Base-by-base conservation (phyloP, 2,888 invertebrate genomes). In the Cerastoderma edule region DNA sequence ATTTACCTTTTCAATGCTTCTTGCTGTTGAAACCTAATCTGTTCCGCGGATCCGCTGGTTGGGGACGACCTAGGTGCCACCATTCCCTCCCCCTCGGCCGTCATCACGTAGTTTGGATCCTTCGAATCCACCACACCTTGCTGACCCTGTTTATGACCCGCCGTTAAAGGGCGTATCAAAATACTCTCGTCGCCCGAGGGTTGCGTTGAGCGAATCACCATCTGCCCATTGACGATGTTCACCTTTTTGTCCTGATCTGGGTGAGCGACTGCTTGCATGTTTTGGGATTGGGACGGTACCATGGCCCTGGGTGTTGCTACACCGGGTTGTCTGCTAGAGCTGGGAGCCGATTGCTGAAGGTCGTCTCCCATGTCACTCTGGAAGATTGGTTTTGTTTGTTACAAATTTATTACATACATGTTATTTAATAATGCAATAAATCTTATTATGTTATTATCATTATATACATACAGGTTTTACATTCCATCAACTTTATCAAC, bases 1-100 rank as follows among this genome's bases (percentile, higher is more conserved):
- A 39, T 22, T 64, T 85, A 93, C 93, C 93, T 93, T 83, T 93
- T 93, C 16, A 94, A 80, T n/a, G 94, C 93, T 87, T 94, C 93
- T 83, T 90, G 87, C 69, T 89, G 89, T 35, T 87, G 86, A n/a
- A 85, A 78, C 39, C 73, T 84, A 5, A 85, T 68, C 53, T 83
- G 76, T 50, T 83, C 84, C 81, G 83, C 83, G 54, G 78, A 69
- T 2, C 81, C 71, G 44, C 83, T 81, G 22, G 85, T 84, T 16
- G 86, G 85, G 10, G 86, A 85, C 16, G 86, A 83, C 53, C 82
- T 78, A 24, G 85, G 86, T n/a, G 85, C 83, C 46, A 66, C 35
- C 2, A 72, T 69, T 2, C 83, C 84, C 5, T 60, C 60, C 6
- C 60, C 60, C 24, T 60, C 60, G 1, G 39, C 22, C 39, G 35